Evolutionary conservation across 2,888 invertebrate species (phyloP).

Genomic region (Cordilura impudica): DNA sequence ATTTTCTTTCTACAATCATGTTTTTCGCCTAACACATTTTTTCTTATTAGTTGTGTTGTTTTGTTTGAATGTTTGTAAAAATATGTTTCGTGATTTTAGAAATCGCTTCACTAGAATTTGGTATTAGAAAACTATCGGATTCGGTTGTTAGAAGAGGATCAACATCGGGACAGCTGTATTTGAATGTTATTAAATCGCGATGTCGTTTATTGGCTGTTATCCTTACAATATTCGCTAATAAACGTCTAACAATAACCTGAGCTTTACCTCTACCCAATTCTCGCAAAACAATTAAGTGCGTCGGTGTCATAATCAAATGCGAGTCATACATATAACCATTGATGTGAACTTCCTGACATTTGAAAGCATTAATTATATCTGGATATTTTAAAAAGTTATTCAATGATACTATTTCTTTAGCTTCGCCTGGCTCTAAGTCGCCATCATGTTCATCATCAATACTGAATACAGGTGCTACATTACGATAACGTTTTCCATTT

Average conservation of each 20-base stretch:
- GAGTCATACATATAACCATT: conserved; percentile 94
- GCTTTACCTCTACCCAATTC: conserved; percentile 87
- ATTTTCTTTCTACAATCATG: no score
- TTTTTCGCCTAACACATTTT: no score
- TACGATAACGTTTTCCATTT: conserved; percentile 92
- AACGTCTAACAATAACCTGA: conserved; percentile 91
- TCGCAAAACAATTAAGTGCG: conserved; percentile 91
- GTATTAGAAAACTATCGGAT: conserved; percentile 95
- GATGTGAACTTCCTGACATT: conserved; percentile 94
- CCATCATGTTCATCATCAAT: conserved; percentile 92
- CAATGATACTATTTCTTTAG: conserved; percentile 88
- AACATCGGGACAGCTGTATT: conserved; percentile 92
- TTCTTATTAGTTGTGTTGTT: no score
- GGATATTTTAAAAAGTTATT: conserved; percentile 89
- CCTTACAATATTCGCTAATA: conserved; percentile 94
- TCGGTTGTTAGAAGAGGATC: conserved; percentile 89
- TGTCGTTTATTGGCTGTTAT: conserved; percentile 97
- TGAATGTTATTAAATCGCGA: conserved; percentile 97
- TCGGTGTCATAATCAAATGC: conserved; percentile 90
- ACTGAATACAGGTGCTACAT: conserved; percentile 94
- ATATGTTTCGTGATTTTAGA: conserved; percentile 94
- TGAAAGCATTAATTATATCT: conserved; percentile 90
- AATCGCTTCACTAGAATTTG: conserved; percentile 93
- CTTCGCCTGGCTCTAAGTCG: conserved; percentile 80
- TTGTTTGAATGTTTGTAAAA: conserved; percentile 81